Percentiles rank a stretch among this genome's conserved stretches.
Evolutionary conservation across 2,113 vertebrate genomes (phyloP).

Genomic region (Zosterops japonicus): DNA sequence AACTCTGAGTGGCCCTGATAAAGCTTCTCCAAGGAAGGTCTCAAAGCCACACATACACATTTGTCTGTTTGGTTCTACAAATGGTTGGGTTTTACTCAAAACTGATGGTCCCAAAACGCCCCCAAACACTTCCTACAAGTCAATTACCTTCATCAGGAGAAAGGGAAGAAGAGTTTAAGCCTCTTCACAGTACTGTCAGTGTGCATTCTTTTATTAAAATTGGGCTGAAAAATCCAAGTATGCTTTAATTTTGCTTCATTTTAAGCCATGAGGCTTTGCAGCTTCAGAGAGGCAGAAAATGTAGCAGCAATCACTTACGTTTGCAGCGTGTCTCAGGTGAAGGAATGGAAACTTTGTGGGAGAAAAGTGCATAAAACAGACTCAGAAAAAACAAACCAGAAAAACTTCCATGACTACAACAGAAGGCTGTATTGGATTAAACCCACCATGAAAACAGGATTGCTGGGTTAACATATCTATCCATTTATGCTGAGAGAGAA

Average conservation of each 20-base stretch:
- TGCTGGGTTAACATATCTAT: not conserved
- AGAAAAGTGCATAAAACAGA: not conserved
- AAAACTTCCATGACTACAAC: not conserved
- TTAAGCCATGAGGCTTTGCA: not conserved
- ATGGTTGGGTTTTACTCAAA: not conserved
- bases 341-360: not conserved
- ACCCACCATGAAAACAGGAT: not conserved
- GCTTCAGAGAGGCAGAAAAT: not conserved
- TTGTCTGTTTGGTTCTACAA: not conserved
- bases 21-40: not conserved
- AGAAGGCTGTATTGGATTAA: slow-evolving; percentile 30
- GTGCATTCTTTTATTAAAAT: not conserved
- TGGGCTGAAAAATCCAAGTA: not conserved
- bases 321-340: not conserved
- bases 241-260: not conserved
- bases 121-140: not conserved
- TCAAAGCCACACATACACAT: accelerated
- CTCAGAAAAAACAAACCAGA: not conserved
- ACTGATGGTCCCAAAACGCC: not conserved
- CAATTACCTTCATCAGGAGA: not conserved
- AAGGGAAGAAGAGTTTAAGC: not conserved
- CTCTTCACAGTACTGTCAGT: not conserved
- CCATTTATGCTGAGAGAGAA: not conserved
- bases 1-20: not conserved
- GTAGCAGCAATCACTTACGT: not conserved